These are phyloP conservation scores for Rhinogobius similis DNA, from an alignment of 2,113 vertebrate genomes.

Conservation along the genomic window DNA sequence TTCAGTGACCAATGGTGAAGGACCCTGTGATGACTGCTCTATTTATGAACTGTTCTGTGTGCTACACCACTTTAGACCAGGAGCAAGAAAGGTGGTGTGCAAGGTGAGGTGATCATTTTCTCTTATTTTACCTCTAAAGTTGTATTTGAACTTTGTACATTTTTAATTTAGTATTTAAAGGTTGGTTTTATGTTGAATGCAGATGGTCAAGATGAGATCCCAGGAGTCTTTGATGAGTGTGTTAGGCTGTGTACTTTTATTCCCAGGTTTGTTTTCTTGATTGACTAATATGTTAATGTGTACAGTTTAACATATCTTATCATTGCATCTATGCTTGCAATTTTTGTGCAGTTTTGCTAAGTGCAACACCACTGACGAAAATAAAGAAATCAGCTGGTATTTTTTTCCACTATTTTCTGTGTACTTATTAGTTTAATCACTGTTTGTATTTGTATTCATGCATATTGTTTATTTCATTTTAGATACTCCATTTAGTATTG, in stretches of 20 bases:
- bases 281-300: background rate
- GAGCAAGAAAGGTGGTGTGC: constrained; percentile 50
- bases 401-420: background rate
- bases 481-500: constrained; percentile 52
- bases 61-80: constrained; percentile 29
- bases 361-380: constrained; percentile 64
- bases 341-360: constrained; percentile 55
- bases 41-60: constrained; percentile 48
- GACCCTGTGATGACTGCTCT: constrained; percentile 26
- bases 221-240: constrained; percentile 17
- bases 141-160: background rate
- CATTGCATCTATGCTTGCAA: background rate
- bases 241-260: constrained; percentile 51
- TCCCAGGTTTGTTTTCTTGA: constrained; percentile 56
- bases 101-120: background rate
- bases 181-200: constrained; percentile 20
- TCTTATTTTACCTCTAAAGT: background rate
- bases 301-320: background rate
- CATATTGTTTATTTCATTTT: background rate
- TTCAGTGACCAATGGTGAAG: constrained; percentile 44
- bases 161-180: background rate
- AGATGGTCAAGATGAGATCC: constrained; percentile 53
- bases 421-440: background rate
- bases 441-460: constrained; percentile 1
- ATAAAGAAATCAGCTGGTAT: constrained; percentile 60